Evolutionary conservation across 1,140 invertebrate species (phyloP).

Genomic region (Philaenus spumarius): DNA sequence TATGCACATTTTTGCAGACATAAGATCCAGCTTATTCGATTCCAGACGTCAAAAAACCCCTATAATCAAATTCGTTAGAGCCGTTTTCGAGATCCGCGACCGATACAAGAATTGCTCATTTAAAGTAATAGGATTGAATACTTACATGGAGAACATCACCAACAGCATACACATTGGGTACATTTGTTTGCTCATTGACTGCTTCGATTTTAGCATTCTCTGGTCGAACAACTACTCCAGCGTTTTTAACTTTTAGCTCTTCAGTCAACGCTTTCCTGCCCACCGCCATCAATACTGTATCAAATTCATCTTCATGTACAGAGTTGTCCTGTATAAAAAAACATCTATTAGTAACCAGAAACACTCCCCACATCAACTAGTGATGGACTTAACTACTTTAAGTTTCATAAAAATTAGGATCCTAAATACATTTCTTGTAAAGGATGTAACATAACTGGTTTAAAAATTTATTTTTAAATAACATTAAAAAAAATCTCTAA

Average conservation of each 20-base stretch:
- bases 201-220: conserved; percentile 59
- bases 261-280: conserved; percentile 66
- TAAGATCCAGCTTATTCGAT: too few species aligned
- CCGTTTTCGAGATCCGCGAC: too few species aligned
- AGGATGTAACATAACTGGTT: too few species aligned
- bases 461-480: too few species aligned
- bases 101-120: too few species aligned
- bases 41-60: too few species aligned
- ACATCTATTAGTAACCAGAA: background rate
- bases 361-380: background rate
- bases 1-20: too few species aligned
- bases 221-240: conserved; percentile 52
- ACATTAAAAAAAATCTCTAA: too few species aligned
- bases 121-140: too few species aligned
- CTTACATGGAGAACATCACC: conserved; percentile 85
- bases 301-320: conserved; percentile 54
- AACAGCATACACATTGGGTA: conserved; percentile 84
- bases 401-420: too few species aligned
- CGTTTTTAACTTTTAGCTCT: conserved; percentile 58
- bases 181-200: conserved; percentile 74
- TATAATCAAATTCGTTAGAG: too few species aligned
- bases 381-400: too few species aligned
- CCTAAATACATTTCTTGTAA: background rate
- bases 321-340: conserved; percentile 24
- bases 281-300: conserved; percentile 80